phyloP scores from a whole-genome alignment of 2,113 vertebrate species.

The Crotalus helleri region DNA sequence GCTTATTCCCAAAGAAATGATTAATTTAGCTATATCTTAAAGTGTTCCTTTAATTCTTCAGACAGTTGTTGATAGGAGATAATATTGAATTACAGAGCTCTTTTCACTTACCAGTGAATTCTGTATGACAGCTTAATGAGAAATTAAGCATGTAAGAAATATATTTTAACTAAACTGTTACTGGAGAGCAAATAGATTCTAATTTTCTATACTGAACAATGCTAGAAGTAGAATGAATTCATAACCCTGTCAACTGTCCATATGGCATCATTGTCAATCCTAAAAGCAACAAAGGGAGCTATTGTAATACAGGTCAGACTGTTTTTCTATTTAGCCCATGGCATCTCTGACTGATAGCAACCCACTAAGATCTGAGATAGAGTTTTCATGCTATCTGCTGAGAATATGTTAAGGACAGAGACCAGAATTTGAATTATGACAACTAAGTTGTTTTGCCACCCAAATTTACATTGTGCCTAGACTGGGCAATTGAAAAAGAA shows the following conservation, averaged over 20 bases:
- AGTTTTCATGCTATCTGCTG: background rate
- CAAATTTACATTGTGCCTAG: background rate
- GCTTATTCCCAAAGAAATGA: background rate
- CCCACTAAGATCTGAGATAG: background rate
- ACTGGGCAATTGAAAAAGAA: background rate
- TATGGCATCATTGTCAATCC: background rate
- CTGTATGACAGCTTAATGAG: background rate
- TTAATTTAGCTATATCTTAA: background rate
- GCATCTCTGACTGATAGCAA: background rate
- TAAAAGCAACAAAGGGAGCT: background rate
- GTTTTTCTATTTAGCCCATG: background rate
- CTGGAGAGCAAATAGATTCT: slow-evolving; percentile 45
- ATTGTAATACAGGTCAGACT: background rate
- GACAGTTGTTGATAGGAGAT: background rate
- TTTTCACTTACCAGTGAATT: slow-evolving; percentile 3
- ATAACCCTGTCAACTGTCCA: background rate
- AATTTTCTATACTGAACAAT: slow-evolving; percentile 17
- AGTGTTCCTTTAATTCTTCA: slow-evolving; percentile 22
- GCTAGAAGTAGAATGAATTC: slow-evolving; percentile 18
- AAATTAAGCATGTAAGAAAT: background rate
- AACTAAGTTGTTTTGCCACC: background rate
- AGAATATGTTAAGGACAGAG: background rate
- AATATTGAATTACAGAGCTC: background rate
- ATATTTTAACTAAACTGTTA: slow-evolving; percentile 34
- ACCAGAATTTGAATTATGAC: background rate